These are phyloP conservation scores for Cladorhizidae sp. DNA, from an alignment of 37 sponge, comb jelly and placozoan genomes.

Conservation along the genomic window DNA sequence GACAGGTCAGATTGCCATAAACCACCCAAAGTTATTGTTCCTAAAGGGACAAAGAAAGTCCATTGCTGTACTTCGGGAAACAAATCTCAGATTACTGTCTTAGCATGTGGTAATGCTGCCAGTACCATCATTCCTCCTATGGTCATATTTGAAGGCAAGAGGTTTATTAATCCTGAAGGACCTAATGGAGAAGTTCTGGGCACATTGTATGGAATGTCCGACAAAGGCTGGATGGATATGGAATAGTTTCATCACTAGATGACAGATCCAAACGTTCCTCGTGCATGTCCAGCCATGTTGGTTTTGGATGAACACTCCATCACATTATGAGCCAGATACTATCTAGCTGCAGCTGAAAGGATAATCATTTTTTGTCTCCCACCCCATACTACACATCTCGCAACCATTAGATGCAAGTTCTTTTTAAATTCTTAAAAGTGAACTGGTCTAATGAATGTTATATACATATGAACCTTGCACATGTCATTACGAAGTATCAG, in stretches of 20 bases:
- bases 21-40: constrained; percentile 23
- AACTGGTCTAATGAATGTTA: too few species aligned
- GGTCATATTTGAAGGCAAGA: constrained; percentile 34
- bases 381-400: too few species aligned
- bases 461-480: not conserved
- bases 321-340: too few species aligned
- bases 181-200: constrained; percentile 44
- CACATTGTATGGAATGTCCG: constrained; percentile 42
- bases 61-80: constrained; percentile 18
- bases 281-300: too few species aligned
- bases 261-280: too few species aligned
- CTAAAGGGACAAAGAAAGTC: constrained; percentile 33
- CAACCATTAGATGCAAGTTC: too few species aligned
- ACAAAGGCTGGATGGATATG: constrained; percentile 45
- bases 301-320: too few species aligned
- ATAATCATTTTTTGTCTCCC: too few species aligned
- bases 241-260: constrained; percentile 44
- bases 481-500: not conserved
- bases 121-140: constrained; percentile 43
- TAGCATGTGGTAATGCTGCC: constrained; percentile 61
- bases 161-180: too few species aligned
- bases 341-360: too few species aligned
- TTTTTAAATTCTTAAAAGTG: too few species aligned
- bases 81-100: constrained; percentile 44
- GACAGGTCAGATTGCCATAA: constrained; percentile 3